Evolutionary conservation across 2,797 vertebrate genomes (phyloP), one percentile per base, ranked within the genome.

Genomic region (Heterohyrax brucei): DNA sequence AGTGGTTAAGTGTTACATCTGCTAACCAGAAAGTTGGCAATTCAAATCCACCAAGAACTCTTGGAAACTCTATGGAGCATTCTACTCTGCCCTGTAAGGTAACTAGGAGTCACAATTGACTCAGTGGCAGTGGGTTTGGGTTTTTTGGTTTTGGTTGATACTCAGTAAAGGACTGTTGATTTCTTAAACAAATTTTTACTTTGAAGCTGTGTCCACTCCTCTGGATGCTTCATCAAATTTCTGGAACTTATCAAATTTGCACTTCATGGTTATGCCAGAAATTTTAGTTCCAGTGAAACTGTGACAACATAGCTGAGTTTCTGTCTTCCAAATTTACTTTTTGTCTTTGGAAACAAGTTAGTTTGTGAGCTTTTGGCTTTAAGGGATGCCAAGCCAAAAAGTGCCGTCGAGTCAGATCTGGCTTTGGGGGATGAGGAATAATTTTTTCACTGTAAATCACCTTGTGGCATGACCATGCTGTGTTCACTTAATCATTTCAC

Each of bases 241-340:
- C 39, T 48, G 28, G 8, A 18, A 46, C 33, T 70, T 28, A 44
- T 28, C 48, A 77, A 88, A 28, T 87, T 91, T 88, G 53, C 46
- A 75, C 10, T 93, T 86, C 24, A 89, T 66, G 30, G 18, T 80
- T 83, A 59, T 80, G 48, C 44, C 28, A 83, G 50, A 87, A 94
- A 89, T 94, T 84, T 88, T 87, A 18, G n/a, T 92, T 76, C 72
- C 28, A 39, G 16, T 78, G 26, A 81, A 94, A 91, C 19, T 88
- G 3, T 87, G n/a, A 95, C 96, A 96, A 83, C 86, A 62, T 80
- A 95, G 90, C 66, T 33, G 10, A 64, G 10, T 95, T 94, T 92
- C 28, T 80, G 7, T 89, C 68, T 92, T 95, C 50, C 26, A 81
- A 68, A 77, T 87, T 91, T 93, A 19, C 81, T 88, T 82, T 92